Conservation (phyloP, 2,113 vertebrate species). For the Lates calcarifer region DNA sequence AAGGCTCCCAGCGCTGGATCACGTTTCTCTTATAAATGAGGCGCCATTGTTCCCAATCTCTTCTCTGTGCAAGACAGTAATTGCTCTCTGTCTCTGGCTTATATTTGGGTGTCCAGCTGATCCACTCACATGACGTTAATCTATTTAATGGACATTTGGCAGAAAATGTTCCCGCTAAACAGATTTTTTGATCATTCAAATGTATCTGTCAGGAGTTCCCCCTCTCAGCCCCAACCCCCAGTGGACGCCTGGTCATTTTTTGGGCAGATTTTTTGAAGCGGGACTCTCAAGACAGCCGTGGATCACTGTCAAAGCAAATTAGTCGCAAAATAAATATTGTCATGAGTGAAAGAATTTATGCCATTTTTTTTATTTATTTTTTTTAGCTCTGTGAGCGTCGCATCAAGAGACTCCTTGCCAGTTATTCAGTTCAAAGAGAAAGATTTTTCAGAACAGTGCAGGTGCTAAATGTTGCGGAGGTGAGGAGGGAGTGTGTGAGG, state of each 20-base stretch:
- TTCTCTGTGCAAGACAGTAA: constrained; percentile 69
- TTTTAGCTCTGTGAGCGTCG: constrained; percentile 30
- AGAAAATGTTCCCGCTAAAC: constrained; percentile 68
- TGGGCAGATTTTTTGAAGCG: constrained; percentile 36
- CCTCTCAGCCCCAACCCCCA: constrained; percentile 15
- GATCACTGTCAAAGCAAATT: constrained; percentile 74
- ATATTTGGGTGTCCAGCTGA: constrained; percentile 80
- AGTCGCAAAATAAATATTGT: constrained; percentile 69
- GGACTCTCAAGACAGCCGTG: constrained; percentile 47
- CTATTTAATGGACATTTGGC: constrained; percentile 80
- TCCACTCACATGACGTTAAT: constrained; percentile 80
- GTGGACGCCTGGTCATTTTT: constrained; percentile 18
- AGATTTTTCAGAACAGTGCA: constrained; percentile 65
- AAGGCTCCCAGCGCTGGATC: constrained; percentile 72
- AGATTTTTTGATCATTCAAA: constrained; percentile 71
- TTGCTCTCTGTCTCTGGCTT: constrained; percentile 76
- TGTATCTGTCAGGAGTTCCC: constrained; percentile 66
- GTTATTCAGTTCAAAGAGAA: constrained; percentile 70
- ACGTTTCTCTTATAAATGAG: constrained; percentile 79
- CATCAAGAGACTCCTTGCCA: constrained; percentile 65
- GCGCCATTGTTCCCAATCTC: constrained; percentile 77
- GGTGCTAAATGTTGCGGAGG: constrained; percentile 73
- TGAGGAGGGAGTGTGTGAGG: constrained; percentile 66
- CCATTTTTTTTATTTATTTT: constrained; percentile 21
- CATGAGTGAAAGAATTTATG: constrained; percentile 53